phyloP scores from a whole-genome alignment of 1,140 invertebrate species.

The Pseudobourletiella spinata region DNA sequence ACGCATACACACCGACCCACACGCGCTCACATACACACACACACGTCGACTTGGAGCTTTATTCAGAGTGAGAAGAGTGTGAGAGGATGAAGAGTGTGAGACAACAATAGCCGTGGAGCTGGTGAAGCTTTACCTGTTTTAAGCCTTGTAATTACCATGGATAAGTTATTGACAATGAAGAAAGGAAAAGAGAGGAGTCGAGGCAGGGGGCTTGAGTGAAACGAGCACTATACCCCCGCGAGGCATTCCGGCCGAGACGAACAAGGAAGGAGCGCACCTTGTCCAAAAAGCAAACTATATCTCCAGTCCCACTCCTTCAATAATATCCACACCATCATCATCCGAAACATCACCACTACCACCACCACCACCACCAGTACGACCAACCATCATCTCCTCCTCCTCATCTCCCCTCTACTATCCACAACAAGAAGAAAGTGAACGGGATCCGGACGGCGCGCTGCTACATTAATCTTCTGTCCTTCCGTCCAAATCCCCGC shows the following conservation, averaged over 20 bases:
- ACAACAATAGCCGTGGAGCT: not conserved
- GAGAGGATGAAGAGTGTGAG: not conserved
- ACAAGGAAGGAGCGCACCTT: not conserved
- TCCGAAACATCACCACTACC: too few species aligned
- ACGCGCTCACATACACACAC: too few species aligned
- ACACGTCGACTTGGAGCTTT: too few species aligned
- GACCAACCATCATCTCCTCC: not conserved
- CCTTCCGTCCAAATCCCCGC: too few species aligned
- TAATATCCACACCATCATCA: not conserved
- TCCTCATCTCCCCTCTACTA: too few species aligned
- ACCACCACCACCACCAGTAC: too few species aligned
- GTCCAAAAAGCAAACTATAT: not conserved
- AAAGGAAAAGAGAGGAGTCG: not conserved
- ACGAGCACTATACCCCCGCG: not conserved
- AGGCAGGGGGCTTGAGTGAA: not conserved
- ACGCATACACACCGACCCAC: too few species aligned
- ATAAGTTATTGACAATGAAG: not conserved
- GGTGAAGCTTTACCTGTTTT: not conserved
- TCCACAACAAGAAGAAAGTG: too few species aligned
- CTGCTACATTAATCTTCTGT: too few species aligned
- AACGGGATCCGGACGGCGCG: too few species aligned
- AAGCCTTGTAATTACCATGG: not conserved
- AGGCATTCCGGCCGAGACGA: not conserved
- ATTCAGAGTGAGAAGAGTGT: not conserved
- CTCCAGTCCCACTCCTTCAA: not conserved